Conservation (phyloP, 2,113 vertebrate genomes). For the Grus americana region DNA sequence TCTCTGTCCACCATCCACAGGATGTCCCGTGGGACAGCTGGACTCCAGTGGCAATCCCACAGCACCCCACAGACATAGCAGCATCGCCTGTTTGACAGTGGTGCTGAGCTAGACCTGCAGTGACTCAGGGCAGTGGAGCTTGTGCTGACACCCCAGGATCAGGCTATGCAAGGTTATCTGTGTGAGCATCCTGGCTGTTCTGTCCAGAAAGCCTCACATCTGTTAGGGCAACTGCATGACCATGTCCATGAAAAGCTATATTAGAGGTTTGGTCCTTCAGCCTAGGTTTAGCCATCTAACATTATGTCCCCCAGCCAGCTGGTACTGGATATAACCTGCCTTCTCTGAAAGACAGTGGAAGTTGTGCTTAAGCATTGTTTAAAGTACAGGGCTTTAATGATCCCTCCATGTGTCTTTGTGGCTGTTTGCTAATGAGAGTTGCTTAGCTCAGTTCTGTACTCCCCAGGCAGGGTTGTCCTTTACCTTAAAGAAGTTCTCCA, state of each 20-base stretch:
- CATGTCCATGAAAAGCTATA: neutral
- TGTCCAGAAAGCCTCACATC: neutral
- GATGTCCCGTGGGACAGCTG: neutral
- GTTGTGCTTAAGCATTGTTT: neutral
- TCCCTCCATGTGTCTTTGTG: neutral
- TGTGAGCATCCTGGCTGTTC: neutral
- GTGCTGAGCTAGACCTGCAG: neutral
- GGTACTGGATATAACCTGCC: neutral
- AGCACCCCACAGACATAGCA: neutral
- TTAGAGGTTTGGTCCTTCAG: neutral
- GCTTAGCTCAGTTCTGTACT: neutral
- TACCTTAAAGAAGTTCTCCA: constrained; percentile 65
- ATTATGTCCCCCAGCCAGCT: neutral
- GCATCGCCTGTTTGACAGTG: neutral
- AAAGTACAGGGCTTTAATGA: neutral
- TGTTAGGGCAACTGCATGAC: neutral
- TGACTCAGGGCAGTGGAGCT: neutral
- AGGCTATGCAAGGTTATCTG: neutral
- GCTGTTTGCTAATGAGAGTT: neutral
- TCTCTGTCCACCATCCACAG: neutral
- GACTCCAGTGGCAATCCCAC: neutral
- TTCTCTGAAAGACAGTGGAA: neutral
- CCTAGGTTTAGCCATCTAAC: neutral
- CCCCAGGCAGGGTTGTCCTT: neutral
- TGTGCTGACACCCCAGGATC: neutral